phyloP scores from a whole-genome alignment of 1,140 invertebrate genomes.

The Pissodes strobi region DNA sequence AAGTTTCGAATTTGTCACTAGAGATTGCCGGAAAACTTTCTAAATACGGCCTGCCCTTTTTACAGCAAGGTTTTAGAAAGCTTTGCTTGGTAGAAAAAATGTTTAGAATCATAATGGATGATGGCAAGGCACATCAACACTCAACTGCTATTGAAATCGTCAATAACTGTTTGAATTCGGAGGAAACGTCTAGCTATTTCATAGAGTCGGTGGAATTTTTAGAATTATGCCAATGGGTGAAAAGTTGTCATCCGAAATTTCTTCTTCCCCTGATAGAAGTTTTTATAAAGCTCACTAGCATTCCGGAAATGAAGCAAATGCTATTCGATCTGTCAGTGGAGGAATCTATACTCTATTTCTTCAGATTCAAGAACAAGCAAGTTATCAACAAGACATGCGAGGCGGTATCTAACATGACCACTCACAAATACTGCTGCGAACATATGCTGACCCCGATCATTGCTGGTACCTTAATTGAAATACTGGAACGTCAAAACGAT shows the following conservation, averaged over 20 bases:
- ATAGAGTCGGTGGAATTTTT: conserved; percentile 44
- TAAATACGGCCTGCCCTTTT: conserved; percentile 29
- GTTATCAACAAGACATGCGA: conserved; percentile 42
- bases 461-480: conserved; percentile 35
- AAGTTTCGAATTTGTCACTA: conserved; percentile 24
- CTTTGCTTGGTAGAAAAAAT: conserved; percentile 39
- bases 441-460: conserved; percentile 44
- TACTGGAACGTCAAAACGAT: conserved; percentile 30
- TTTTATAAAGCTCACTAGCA: conserved; percentile 38
- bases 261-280: conserved; percentile 30
- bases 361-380: conserved; percentile 36
- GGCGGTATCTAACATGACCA: conserved; percentile 40
- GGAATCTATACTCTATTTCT: conserved; percentile 43
- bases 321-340: conserved; percentile 48
- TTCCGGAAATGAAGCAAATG: conserved; percentile 40
- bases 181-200: conserved; percentile 40
- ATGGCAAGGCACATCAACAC: conserved; percentile 20
- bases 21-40: conserved; percentile 37
- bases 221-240: conserved; percentile 45
- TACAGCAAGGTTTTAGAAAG: conserved; percentile 33
- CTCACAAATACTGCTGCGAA: conserved; percentile 46
- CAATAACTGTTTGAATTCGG: conserved; percentile 38
- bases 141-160: conserved; percentile 36
- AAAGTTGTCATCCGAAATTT: conserved; percentile 37
- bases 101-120: conserved; percentile 38